Conservation (phyloP, 1,140 invertebrate genomes). For the Anoplophora glabripennis region DNA sequence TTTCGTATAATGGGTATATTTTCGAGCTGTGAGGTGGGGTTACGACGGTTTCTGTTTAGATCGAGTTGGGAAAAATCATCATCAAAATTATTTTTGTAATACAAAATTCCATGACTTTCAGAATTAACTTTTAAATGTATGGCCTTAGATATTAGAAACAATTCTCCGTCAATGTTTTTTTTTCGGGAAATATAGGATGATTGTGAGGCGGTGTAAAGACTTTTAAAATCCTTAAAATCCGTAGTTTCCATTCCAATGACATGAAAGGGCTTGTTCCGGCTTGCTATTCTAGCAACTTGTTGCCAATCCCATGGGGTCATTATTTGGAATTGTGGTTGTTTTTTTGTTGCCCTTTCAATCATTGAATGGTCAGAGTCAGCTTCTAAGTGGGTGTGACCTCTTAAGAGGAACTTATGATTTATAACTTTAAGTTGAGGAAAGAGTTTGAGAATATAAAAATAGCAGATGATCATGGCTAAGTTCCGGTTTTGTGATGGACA, state of each 20-base stretch:
- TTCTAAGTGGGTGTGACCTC: conserved; percentile 21
- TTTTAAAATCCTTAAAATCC: conserved; percentile 17
- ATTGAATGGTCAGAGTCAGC: conserved; percentile 13
- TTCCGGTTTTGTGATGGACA: neutral
- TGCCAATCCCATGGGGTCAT: conserved; percentile 23
- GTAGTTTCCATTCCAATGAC: conserved; percentile 2
- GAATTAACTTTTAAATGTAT: too few species aligned
- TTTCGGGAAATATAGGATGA: too few species aligned
- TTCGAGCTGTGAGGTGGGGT: too few species aligned
- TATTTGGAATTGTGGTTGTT: conserved; percentile 10
- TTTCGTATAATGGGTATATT: too few species aligned
- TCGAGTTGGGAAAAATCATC: too few species aligned
- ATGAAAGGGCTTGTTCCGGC: neutral
- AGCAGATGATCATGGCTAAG: too few species aligned
- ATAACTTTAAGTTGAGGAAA: conserved; percentile 11
- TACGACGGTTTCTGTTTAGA: too few species aligned
- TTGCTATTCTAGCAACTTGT: neutral
- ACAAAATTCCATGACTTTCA: too few species aligned
- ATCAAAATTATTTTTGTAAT: too few species aligned
- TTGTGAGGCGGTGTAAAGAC: neutral
- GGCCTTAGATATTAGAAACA: too few species aligned
- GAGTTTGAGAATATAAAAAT: too few species aligned
- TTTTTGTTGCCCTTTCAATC: conserved; percentile 18
- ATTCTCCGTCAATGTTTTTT: too few species aligned
- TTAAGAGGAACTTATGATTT: conserved; percentile 22